Conservation (phyloP, 1,140 invertebrate genomes). For the Delia radicum region DNA sequence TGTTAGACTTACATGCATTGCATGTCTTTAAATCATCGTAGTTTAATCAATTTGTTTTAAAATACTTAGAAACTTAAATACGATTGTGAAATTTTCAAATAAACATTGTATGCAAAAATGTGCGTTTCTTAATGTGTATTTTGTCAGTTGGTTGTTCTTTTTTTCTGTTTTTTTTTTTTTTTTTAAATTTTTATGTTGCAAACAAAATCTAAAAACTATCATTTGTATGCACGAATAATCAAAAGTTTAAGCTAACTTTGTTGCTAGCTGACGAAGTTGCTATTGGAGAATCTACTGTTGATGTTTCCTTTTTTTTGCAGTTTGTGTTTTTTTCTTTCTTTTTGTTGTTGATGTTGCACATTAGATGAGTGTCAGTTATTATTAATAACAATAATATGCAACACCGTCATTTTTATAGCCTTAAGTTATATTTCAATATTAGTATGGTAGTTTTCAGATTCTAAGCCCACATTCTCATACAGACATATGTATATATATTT, state of each 20-base stretch:
- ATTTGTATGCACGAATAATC: not conserved
- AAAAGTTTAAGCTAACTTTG: not conserved
- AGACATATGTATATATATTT: not conserved
- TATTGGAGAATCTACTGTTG: not conserved
- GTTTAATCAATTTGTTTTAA: not conserved
- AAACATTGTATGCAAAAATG: not conserved
- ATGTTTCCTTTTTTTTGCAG: not conserved
- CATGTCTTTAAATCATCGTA: not conserved
- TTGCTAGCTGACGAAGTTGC: not conserved
- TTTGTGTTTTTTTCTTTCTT: not conserved
- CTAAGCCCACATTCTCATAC: not conserved
- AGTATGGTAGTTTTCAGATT: not conserved
- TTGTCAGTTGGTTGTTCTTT: not conserved
- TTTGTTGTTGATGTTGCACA: conserved; percentile 14
- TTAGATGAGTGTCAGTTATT: conserved; percentile 26
- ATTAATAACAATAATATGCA: conserved; percentile 26
- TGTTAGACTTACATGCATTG: not conserved
- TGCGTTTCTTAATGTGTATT: not conserved
- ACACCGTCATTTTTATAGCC: conserved; percentile 24
- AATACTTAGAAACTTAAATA: not conserved
- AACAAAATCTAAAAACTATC: not conserved
- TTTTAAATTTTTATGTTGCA: not conserved
- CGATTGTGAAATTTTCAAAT: not conserved
- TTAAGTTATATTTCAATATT: conserved; percentile 30
- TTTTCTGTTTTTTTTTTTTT: not conserved